phyloP scores from a whole-genome alignment of 2,888 invertebrate species.

The Sinopyrophorus schimmeli region DNA sequence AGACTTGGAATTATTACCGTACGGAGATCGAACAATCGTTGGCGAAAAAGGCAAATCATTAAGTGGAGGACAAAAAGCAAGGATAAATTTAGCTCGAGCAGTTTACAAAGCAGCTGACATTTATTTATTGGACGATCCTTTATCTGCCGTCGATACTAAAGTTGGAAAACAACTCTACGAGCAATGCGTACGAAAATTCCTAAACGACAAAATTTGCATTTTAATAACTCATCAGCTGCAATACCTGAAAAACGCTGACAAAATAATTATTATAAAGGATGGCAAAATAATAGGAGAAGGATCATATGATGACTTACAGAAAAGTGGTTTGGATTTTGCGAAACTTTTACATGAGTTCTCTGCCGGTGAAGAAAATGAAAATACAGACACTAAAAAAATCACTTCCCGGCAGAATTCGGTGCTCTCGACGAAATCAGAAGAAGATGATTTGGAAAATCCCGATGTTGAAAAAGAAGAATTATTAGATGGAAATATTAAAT shows the following conservation, averaged over 20 bases:
- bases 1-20: conserved; percentile 75
- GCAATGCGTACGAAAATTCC: conserved; percentile 66
- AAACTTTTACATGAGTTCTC: conserved; percentile 53
- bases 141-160: conserved; percentile 79
- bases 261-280: conserved; percentile 54
- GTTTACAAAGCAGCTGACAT: conserved; percentile 78
- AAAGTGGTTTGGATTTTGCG: conserved; percentile 59
- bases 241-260: conserved; percentile 53
- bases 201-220: conserved; percentile 64
- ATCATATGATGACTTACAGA: conserved; percentile 55
- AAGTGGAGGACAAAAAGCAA: conserved; percentile 84
- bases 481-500: conserved; percentile 45
- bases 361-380: conserved; percentile 45
- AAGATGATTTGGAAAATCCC: conserved; percentile 46
- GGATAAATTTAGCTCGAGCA: conserved; percentile 77
- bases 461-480: conserved; percentile 47
- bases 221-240: conserved; percentile 75
- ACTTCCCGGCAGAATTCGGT: conserved; percentile 48
- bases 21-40: conserved; percentile 76
- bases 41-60: conserved; percentile 81
- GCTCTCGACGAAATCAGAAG: too few relatives aligned
- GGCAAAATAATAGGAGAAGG: conserved; percentile 57
- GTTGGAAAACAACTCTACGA: conserved; percentile 76
- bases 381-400: conserved; percentile 44
- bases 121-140: conserved; percentile 79